Evolutionary conservation across 2,113 vertebrate genomes (phyloP).

Genomic region (Paradisaea rubra): DNA sequence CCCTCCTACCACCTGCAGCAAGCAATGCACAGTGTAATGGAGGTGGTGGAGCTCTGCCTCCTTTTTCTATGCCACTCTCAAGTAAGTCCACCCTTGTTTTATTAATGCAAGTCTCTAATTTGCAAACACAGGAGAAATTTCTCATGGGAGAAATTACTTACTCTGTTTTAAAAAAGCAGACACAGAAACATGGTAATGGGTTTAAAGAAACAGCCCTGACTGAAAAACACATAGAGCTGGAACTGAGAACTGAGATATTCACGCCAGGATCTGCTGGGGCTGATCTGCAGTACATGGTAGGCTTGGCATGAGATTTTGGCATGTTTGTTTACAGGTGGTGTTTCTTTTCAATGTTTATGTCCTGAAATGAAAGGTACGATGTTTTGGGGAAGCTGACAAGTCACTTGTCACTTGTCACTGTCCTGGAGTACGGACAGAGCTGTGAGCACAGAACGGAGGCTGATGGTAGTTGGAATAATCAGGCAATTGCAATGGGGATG

Average conservation of each 20-base stretch:
- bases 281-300: background rate
- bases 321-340: background rate
- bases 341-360: background rate
- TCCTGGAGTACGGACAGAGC: background rate
- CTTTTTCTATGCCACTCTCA: background rate
- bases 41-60: background rate
- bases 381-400: background rate
- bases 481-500: background rate
- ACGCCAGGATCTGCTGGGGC: background rate
- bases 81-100: background rate
- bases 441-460: background rate
- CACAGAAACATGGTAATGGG: background rate
- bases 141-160: conserved; percentile 8
- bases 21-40: background rate
- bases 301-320: background rate
- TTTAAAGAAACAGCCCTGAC: background rate
- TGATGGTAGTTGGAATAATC: background rate
- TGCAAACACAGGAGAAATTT: background rate
- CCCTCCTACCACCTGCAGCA: background rate
- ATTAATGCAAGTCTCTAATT: background rate
- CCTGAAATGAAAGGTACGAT: background rate
- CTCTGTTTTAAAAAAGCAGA: background rate
- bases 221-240: background rate
- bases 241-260: background rate
- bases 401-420: background rate